Evolutionary conservation across 2,113 vertebrate species (phyloP).

Genomic region (Pterocles orientalis): DNA sequence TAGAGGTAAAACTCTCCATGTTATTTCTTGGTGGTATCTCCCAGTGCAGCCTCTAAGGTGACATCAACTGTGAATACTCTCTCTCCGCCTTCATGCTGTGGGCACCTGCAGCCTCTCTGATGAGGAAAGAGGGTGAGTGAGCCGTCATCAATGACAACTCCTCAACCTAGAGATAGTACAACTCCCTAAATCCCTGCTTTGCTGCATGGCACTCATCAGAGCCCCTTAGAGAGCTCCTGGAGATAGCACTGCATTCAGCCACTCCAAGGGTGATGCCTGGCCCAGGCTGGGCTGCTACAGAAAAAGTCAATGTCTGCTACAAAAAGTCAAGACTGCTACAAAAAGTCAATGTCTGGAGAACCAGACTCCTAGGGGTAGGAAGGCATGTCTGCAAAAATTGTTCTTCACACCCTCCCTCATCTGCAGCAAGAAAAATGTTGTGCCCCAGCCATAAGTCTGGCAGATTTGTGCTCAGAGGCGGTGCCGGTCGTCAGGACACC

Average conservation of each 20-base stretch:
- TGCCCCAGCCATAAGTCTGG: no score
- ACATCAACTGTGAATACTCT: background rate
- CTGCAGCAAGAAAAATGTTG: background rate
- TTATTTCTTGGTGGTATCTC: background rate
- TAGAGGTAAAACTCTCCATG: background rate
- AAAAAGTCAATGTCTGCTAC: background rate
- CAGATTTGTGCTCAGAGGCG: background rate
- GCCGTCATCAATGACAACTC: background rate
- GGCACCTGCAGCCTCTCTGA: background rate
- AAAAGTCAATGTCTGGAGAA: background rate
- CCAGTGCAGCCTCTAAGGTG: background rate
- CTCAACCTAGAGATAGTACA: background rate
- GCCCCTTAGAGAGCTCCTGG: background rate
- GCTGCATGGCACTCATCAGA: background rate
- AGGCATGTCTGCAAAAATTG: background rate
- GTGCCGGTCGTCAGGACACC: rapidly evolving
- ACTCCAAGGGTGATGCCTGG: background rate
- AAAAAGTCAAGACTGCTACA: background rate
- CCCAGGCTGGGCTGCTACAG: background rate
- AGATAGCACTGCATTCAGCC: background rate
- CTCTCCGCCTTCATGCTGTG: rapidly evolving
- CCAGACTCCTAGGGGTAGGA: background rate
- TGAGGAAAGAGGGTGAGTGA: background rate
- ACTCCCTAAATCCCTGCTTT: background rate
- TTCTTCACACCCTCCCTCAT: background rate